Conservation (phyloP, 2,888 invertebrate species). For the Linyphia triangularis region DNA sequence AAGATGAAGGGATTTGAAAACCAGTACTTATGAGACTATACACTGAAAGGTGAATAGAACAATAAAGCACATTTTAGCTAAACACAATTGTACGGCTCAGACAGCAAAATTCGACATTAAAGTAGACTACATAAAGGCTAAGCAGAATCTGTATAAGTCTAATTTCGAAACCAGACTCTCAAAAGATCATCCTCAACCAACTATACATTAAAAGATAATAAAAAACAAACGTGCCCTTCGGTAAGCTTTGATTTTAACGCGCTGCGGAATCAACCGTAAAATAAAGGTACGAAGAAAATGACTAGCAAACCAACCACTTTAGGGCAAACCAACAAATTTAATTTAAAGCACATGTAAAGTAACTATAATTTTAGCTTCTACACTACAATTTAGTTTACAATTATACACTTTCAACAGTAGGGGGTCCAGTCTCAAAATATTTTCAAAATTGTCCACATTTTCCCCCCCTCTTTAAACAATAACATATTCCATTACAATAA, state of each 20-base stretch:
- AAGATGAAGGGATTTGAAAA: not conserved
- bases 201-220: not conserved
- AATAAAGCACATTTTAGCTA: not conserved
- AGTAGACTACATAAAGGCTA: not conserved
- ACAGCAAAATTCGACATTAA: not conserved
- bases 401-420: too few species aligned
- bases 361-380: too few species aligned
- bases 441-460: too few species aligned
- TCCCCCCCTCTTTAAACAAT: too few species aligned
- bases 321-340: too few species aligned
- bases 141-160: not conserved
- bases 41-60: not conserved
- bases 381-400: too few species aligned
- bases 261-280: not conserved
- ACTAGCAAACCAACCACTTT: too few species aligned
- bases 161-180: not conserved
- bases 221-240: not conserved
- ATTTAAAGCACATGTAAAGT: too few species aligned
- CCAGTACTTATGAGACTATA: not conserved
- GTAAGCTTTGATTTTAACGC: not conserved
- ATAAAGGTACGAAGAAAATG: not conserved
- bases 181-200: not conserved
- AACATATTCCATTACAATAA: too few species aligned
- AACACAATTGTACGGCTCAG: not conserved
- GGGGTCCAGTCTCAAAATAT: too few species aligned